Percentiles rank a stretch among this genome's conserved stretches.
These are phyloP conservation scores for Micrastur ruficollis DNA, from an alignment of 2,797 vertebrate genomes.

Conservation along the genomic window DNA sequence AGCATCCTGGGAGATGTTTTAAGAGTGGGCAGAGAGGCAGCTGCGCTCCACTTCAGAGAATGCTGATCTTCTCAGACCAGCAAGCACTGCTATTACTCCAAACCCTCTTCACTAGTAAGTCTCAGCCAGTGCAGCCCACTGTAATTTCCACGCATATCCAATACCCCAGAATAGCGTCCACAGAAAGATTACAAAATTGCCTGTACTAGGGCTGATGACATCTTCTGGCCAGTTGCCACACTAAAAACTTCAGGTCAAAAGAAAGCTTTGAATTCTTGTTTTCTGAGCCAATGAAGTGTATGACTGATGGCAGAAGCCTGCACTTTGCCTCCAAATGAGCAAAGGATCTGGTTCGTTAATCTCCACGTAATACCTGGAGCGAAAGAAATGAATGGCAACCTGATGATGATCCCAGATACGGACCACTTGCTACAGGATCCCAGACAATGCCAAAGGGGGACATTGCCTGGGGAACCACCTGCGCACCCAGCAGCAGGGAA, in stretches of 20 bases:
- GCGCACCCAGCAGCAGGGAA: fast-evolving
- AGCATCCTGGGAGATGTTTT: background rate
- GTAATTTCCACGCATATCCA: background rate
- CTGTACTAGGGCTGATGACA: background rate
- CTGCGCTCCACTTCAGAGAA: background rate
- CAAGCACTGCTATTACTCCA: background rate
- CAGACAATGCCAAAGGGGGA: fast-evolving
- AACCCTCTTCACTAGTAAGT: background rate
- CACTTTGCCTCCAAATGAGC: background rate
- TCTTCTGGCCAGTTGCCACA: background rate
- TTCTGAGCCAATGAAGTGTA: background rate
- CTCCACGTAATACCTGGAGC: background rate
- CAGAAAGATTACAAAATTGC: background rate
- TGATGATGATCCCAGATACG: background rate
- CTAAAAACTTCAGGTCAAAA: constrained; percentile 30
- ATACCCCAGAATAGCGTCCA: background rate
- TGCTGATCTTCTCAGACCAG: background rate
- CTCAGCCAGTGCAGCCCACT: background rate
- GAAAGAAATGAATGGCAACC: background rate
- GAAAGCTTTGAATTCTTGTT: constrained; percentile 8
- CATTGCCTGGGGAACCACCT: background rate
- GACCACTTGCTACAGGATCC: background rate
- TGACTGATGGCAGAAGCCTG: constrained; percentile 7
- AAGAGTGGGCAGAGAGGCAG: background rate
- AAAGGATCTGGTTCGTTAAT: background rate